Percentiles rank a stretch among this genome's conserved stretches.
These are phyloP conservation scores for Myzus persicae DNA, from an alignment of 1,140 invertebrate genomes.

Conservation along the genomic window DNA sequence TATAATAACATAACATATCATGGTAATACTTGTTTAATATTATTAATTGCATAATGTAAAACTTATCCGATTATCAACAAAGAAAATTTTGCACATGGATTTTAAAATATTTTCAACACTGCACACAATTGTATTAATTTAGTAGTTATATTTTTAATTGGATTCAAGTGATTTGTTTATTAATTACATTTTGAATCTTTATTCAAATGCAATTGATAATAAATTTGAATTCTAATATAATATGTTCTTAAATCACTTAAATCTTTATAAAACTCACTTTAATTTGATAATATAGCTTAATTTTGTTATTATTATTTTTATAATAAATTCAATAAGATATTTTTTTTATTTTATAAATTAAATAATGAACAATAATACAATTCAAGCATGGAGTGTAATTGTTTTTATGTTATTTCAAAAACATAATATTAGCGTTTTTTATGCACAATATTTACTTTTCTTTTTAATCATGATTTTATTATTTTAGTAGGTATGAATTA, in stretches of 20 bases:
- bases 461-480: neutral
- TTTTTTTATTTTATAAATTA: neutral
- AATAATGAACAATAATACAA: neutral
- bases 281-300: neutral
- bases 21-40: neutral
- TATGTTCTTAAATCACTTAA: neutral
- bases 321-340: neutral
- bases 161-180: neutral
- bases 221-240: neutral
- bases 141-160: neutral
- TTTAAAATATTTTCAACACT: neutral
- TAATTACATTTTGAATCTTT: neutral
- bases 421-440: neutral
- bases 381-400: conserved; percentile 28
- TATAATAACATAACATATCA: neutral
- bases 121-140: neutral
- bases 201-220: neutral
- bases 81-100: neutral
- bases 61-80: neutral
- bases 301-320: neutral
- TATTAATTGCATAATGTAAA: neutral
- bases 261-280: neutral
- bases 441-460: neutral
- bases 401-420: neutral
- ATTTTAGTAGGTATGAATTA: neutral